Evolutionary conservation across 1,140 invertebrate species (phyloP), one percentile per base, ranked within the genome.

Genomic region (Drosophila asahinai): DNA sequence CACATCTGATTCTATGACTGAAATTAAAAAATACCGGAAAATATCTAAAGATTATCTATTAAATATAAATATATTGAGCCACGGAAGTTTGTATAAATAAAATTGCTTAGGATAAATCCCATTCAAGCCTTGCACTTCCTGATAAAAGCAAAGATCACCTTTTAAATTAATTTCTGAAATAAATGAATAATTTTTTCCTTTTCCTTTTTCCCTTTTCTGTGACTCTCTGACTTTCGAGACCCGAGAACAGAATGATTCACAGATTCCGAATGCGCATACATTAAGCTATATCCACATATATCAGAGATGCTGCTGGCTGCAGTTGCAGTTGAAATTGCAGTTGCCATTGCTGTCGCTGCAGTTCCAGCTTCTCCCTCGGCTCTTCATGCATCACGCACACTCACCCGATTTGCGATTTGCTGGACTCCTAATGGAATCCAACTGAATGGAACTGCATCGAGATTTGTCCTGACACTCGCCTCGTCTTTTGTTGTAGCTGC

Each of bases 381-480:
- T 22, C 45, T 43, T 59, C 65, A 43, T 72, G 67, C 66, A 66
- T 59, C 62, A 67, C 55, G 54, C 78, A 71, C 42, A 61, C 55
- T 48, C 54, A 19, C 19, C 38, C 47, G 33, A 55, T 45, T 45
- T 45, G 49, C 47, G 33, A 55, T 45, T 45, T 45, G 49, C 62
- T 48, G 68, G 58, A 36, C 45, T 77, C 72, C 73, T 90, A 89
- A 90, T 90, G 77, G 81, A 64, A 33, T 40, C 42, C 42, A 47
- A 65, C 75, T 61, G 19, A 75, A 77, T 33, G 72, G 47, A 45
- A 70, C 71, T 81, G 61, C 78, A 71, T 76, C 84, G 58, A 81
- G 74, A 77, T 76, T 72, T 77, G 51, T 51, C 68, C 47, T 14
- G 63, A 62, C 38, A 19, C 19, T 66, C 58, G 63, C 62, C 47